Evolutionary conservation across 35 echinoderm and acorn worm species (phyloP).

Genomic region (Diadema setosum): DNA sequence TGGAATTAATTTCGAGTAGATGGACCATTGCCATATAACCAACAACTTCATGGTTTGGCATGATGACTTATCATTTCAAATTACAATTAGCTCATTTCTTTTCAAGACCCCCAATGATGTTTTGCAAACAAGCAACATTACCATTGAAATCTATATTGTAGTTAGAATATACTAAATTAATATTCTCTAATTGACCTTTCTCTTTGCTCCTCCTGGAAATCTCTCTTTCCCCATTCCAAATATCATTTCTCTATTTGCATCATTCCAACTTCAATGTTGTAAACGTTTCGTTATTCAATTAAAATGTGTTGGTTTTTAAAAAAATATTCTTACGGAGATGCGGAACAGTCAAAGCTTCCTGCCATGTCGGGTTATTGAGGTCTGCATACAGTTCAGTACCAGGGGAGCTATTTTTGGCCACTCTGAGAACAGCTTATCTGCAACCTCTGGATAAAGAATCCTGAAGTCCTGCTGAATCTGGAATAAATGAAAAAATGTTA

Average conservation of each 20-base stretch:
- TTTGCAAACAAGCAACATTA: background rate
- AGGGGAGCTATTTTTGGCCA: background rate
- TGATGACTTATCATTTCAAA: background rate
- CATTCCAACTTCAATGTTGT: background rate
- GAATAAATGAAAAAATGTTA: background rate
- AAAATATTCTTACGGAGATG: background rate
- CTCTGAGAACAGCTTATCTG: background rate
- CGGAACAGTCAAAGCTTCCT: background rate
- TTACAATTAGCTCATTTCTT: background rate
- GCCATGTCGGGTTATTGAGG: background rate
- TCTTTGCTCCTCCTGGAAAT: background rate
- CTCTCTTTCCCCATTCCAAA: no score
- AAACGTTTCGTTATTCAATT: background rate
- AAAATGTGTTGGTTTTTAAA: background rate
- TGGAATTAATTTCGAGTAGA: no score
- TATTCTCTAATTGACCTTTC: background rate
- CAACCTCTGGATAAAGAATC: background rate
- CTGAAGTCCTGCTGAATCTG: background rate
- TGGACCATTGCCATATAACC: background rate
- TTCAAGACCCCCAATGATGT: background rate
- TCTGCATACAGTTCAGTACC: background rate
- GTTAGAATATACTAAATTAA: background rate
- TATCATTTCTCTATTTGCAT: no score
- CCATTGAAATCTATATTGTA: background rate
- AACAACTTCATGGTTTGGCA: background rate